Conservation (phyloP, 2,797 vertebrate species). For the Hipposideros larvatus region DNA sequence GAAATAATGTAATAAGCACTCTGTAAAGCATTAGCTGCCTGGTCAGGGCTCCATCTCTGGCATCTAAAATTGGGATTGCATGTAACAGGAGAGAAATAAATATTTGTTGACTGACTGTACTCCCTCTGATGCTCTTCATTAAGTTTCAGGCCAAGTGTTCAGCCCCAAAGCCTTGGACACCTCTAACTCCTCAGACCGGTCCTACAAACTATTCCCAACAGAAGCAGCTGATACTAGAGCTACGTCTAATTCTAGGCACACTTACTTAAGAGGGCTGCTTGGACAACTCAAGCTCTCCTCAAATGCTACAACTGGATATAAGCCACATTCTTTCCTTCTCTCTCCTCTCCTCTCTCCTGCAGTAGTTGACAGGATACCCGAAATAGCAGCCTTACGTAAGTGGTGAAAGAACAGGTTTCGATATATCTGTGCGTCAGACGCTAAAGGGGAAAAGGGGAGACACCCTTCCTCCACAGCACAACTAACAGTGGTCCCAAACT, state of each 20-base stretch:
- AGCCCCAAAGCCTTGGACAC: neutral
- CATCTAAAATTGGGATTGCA: neutral
- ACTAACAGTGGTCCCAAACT: neutral
- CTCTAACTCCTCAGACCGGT: neutral
- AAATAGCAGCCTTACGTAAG: neutral
- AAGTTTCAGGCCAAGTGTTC: neutral
- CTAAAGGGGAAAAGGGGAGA: neutral
- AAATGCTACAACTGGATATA: neutral
- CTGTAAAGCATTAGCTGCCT: neutral
- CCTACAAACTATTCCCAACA: neutral
- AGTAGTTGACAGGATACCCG: neutral
- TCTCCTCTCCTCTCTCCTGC: neutral
- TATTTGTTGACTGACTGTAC: neutral
- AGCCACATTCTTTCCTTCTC: too few species aligned
- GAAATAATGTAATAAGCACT: neutral
- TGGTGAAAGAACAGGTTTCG: neutral
- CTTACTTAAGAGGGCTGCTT: neutral
- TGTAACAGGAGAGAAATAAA: neutral
- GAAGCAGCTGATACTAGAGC: neutral
- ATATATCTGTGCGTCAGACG: neutral
- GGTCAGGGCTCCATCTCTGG: neutral
- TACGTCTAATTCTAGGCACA: neutral
- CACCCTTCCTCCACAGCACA: neutral
- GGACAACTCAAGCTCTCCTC: neutral
- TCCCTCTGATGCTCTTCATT: neutral